A percentile compares a stretch with the other conserved stretches of the same genome.
These are phyloP conservation scores for Calephelis nemesis DNA, from an alignment of 1,140 invertebrate genomes.

Conservation along the genomic window DNA sequence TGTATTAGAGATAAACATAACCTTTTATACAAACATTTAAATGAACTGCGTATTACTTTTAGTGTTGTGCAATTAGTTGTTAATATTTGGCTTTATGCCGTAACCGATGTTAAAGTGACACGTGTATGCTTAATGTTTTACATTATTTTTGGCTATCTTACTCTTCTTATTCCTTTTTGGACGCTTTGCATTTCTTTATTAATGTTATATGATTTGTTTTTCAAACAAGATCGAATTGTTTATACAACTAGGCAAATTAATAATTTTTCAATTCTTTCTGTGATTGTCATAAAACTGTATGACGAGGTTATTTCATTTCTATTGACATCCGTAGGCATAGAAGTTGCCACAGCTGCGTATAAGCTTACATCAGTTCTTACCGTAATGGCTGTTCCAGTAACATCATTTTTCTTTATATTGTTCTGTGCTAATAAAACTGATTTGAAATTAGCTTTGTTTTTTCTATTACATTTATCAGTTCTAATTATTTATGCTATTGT, in stretches of 20 bases:
- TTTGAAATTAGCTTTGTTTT: slow-evolving; percentile 7
- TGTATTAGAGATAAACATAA: neutral
- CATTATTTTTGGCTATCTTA: slow-evolving; percentile 15
- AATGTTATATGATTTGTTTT: slow-evolving; percentile 27
- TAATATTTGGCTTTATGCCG: neutral
- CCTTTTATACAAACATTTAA: neutral
- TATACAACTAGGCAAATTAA: slow-evolving; percentile 16
- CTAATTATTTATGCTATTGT: slow-evolving; percentile 21
- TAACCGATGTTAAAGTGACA: neutral
- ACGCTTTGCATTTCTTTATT: slow-evolving; percentile 22
- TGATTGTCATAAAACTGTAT: slow-evolving; percentile 16
- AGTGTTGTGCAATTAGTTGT: neutral
- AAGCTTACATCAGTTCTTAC: slow-evolving; percentile 22
- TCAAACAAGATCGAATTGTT: slow-evolving; percentile 19
- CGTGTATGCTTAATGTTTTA: neutral
- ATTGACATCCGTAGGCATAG: neutral
- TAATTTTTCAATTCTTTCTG: slow-evolving; percentile 9
- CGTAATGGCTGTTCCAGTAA: slow-evolving; percentile 15
- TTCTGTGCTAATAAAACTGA: neutral
- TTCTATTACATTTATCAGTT: slow-evolving; percentile 23
- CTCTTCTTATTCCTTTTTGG: slow-evolving; percentile 22
- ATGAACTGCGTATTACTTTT: neutral
- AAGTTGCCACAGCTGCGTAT: slow-evolving; percentile 6
- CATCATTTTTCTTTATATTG: slow-evolving; percentile 18
- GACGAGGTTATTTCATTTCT: slow-evolving; percentile 16